Conservation (phyloP, 2,113 vertebrate genomes). For the Capra hircus region DNA sequence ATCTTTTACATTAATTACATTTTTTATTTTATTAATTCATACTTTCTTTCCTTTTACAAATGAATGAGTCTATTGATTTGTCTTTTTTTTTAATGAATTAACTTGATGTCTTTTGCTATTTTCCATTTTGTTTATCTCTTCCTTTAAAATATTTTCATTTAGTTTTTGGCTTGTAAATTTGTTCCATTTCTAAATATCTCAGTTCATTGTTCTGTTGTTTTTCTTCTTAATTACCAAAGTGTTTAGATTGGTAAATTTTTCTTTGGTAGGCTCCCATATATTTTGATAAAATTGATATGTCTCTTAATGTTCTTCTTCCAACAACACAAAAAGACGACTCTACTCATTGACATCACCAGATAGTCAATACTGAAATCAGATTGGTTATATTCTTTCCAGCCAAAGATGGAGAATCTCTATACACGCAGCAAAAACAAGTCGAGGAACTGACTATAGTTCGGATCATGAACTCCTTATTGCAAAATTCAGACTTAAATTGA, state of each 20-base stretch:
- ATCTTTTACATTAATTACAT: background rate
- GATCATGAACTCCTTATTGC: background rate
- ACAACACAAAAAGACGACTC: background rate
- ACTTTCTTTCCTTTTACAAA: background rate
- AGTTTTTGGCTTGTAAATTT: background rate
- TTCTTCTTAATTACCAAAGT: background rate
- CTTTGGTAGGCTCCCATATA: background rate
- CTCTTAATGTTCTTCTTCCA: background rate
- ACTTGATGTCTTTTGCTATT: background rate
- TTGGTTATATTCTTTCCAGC: background rate
- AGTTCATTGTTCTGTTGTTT: background rate
- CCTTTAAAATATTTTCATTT: background rate
- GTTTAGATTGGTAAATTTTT: background rate
- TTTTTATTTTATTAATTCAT: background rate
- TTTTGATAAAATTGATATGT: background rate
- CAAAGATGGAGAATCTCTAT: background rate
- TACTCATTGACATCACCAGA: background rate
- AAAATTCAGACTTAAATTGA: background rate
- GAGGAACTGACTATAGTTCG: background rate
- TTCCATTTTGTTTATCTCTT: background rate
- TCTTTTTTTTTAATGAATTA: background rate
- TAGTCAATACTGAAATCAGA: background rate
- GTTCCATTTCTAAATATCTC: background rate
- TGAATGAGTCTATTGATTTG: background rate
- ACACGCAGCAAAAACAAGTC: background rate